phyloP scores from a whole-genome alignment of 2,113 vertebrate species.

The Manacus vitellinus region DNA sequence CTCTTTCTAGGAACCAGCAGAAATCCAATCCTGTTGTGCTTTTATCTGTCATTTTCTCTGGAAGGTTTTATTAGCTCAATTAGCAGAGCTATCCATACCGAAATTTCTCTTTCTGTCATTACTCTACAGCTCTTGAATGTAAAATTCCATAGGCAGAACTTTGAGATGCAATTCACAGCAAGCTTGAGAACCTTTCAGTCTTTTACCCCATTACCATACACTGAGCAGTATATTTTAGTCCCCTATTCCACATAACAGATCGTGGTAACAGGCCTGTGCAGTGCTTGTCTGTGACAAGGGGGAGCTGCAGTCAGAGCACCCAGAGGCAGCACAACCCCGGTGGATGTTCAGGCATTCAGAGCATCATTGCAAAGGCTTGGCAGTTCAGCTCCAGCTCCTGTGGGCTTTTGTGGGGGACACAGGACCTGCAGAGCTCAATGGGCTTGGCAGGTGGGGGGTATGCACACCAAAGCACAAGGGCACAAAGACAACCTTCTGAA shows the following conservation, averaged over 20 bases:
- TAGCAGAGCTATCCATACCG: neutral
- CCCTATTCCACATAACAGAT: fast-evolving
- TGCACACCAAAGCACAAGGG: fast-evolving
- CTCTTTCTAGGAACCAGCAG: neutral
- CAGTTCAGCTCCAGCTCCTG: neutral
- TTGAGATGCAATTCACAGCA: neutral
- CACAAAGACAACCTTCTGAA: neutral
- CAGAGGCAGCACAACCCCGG: neutral
- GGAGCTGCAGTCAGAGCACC: neutral
- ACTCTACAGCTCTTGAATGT: neutral
- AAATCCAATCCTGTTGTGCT: neutral
- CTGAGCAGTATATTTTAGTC: neutral
- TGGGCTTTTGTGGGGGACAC: fast-evolving
- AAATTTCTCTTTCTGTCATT: neutral
- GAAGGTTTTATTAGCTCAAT: neutral
- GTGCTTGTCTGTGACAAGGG: neutral
- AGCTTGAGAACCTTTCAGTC: neutral
- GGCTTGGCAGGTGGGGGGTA: neutral
- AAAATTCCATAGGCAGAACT: neutral
- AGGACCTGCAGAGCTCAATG: neutral
- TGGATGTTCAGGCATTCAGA: too few relatives aligned
- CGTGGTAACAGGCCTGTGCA: neutral
- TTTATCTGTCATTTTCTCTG: neutral
- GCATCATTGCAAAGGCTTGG: neutral
- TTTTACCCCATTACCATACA: neutral